Evolutionary conservation across 2,797 vertebrate genomes (phyloP).

Genomic region (Oreochromis mossambicus): DNA sequence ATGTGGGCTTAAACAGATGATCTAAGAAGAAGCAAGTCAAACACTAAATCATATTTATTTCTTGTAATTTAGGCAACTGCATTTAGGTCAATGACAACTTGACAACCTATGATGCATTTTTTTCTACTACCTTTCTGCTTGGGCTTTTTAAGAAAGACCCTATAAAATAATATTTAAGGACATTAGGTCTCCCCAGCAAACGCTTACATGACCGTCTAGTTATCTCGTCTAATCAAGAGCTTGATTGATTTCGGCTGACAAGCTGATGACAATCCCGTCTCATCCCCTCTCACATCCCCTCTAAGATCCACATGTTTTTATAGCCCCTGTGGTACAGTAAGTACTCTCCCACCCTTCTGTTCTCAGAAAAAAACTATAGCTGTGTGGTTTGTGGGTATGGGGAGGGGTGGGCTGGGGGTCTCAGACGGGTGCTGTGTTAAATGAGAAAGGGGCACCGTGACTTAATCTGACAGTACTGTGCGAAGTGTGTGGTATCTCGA

Average conservation of each 20-base stretch:
- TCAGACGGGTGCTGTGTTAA: conserved; percentile 61
- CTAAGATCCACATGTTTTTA: conserved; percentile 56
- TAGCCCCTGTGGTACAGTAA: conserved; percentile 62
- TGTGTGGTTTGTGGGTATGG: conserved; percentile 36
- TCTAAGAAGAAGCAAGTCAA: not conserved
- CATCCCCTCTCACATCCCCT: conserved; percentile 57
- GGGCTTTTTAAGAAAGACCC: not conserved
- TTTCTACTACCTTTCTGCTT: not conserved
- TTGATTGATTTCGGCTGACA: conserved; percentile 71
- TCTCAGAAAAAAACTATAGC: conserved; percentile 31
- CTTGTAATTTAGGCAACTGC: not conserved
- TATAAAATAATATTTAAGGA: conserved; percentile 18
- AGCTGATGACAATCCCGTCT: conserved; percentile 63
- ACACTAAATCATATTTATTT: not conserved
- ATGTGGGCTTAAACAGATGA: conserved; percentile 3
- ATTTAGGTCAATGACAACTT: not conserved
- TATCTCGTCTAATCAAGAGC: conserved; percentile 49
- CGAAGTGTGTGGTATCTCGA: conserved; percentile 79
- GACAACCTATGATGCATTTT: not conserved
- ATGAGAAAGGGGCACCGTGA: conserved; percentile 70
- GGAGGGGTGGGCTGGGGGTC: conserved; percentile 46
- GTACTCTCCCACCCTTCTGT: conserved; percentile 34
- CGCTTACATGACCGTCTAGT: conserved; percentile 6
- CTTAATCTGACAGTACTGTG: conserved; percentile 78
- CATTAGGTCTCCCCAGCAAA: conserved; percentile 8